Evolutionary conservation across 2,888 invertebrate genomes (phyloP).

Genomic region (Drosophila helvetica): DNA sequence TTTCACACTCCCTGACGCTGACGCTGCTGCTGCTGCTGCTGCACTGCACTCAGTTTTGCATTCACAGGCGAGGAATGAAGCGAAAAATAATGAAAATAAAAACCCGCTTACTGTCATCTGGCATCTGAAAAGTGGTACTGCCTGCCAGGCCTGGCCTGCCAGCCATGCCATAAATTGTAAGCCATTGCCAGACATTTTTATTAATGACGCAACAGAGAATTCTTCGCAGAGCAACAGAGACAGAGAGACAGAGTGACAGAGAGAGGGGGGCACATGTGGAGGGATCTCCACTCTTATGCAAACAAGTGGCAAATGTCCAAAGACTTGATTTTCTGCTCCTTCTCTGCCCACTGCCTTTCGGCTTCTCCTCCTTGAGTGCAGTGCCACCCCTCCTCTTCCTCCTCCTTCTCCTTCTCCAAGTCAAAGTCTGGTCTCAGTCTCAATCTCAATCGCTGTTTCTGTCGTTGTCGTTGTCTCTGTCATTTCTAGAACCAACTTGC

Average conservation of each 20-base stretch:
- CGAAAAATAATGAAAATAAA: conserved; percentile 14
- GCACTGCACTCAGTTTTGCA: neutral
- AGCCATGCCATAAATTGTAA: conserved; percentile 77
- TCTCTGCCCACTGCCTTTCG: conserved; percentile 3
- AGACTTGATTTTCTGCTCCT: conserved; percentile 41
- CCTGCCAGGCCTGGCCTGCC: conserved; percentile 64
- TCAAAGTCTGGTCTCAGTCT: conserved; percentile 44
- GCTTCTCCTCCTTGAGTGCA: neutral
- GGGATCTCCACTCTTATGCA: conserved; percentile 46
- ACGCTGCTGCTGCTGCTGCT: no score
- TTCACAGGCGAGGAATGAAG: neutral
- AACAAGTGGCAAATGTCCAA: conserved; percentile 61
- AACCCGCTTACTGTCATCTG: conserved; percentile 69
- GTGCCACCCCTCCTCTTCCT: neutral
- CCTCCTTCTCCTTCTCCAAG: neutral
- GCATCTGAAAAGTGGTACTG: conserved; percentile 49
- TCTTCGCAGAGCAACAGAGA: conserved; percentile 8
- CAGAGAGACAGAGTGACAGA: neutral
- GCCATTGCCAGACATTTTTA: conserved; percentile 76
- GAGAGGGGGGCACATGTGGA: neutral
- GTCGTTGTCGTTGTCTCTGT: neutral
- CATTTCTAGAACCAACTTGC: conserved; percentile 46
- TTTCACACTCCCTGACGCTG: no score
- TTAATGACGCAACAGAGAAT: conserved; percentile 71
- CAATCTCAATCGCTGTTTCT: conserved; percentile 36